Base-by-base conservation (phyloP, 1,140 invertebrate genomes). In the Choristoneura fumiferana region DNA sequence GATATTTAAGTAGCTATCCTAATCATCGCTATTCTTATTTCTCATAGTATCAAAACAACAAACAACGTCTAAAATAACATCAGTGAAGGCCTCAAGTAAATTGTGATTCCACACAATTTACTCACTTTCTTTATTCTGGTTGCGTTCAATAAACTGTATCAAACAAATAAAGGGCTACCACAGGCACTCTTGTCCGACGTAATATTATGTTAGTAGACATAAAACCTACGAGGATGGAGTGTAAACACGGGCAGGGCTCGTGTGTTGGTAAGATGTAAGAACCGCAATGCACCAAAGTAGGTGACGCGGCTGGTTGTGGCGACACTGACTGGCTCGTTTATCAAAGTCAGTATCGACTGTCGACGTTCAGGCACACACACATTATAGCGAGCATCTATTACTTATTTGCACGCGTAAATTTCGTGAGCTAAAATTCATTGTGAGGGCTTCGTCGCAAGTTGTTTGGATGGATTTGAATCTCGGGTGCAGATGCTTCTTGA, bases 321-420 rank as follows among this genome's bases (percentile, higher is more conserved):
- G 79, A 84, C 81, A 81, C 67, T 76, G 71, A 73, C 66, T 78
- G 54, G 73, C 71, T 84, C 83, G 78, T 86, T 87, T 86, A 87
- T 86, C 84, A 87, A 84, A 86, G 84, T 81, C 82, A 83, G 84
- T 87, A 86, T 86, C 78, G 76, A 70, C 79, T 81, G 82, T 78
- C 81, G 73, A 70, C 76, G 58, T 39, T 63, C 45, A 58, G 57
- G 60, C 54, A 58, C 72, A 69, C n/a, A n/a, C 57, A 68, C 81
- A 78, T 81, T 79, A 81, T 74, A 73, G 71, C 60, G 68, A 36
- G 67, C 68, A 71, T 69, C 71, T 78, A 78, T 79, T 79, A 81
- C 76, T 81, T 81, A 69, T 76, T 49, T 49, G 74, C 73, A 72
- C 72, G 66, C 69, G 64, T 73, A 53, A 63, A 68, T 65, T 64